phyloP scores from a whole-genome alignment of 2,888 invertebrate genomes.

The Chymomyza procnemis region DNA sequence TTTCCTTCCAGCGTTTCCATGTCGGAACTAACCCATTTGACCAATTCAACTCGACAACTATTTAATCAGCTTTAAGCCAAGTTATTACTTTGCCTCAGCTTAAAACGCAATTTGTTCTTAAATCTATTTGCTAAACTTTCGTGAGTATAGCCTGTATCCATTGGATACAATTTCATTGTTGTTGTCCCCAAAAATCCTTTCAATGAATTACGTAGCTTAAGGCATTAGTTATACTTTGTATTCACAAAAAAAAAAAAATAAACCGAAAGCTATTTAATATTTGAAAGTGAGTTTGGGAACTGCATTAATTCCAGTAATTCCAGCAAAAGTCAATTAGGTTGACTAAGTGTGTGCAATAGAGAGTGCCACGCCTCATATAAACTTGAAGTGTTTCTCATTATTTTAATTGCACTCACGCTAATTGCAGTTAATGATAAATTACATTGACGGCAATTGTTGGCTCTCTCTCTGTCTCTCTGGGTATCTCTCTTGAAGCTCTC shows the following conservation, averaged over 20 bases:
- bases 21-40: not conserved
- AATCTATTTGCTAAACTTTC: not conserved
- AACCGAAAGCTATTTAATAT: slow-evolving; percentile 23
- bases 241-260: not conserved
- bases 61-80: not conserved
- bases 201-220: slow-evolving; percentile 20
- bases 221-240: not conserved
- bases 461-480: no score
- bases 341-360: slow-evolving; percentile 2
- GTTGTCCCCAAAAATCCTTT: slow-evolving; percentile 14
- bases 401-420: slow-evolving; percentile 57
- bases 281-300: slow-evolving; percentile 4
- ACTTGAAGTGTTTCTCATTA: slow-evolving; percentile 26
- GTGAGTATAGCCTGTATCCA: not conserved
- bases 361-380: slow-evolving; percentile 1
- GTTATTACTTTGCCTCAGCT: not conserved
- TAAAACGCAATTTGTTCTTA: not conserved
- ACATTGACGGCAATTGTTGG: not conserved
- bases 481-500: no score
- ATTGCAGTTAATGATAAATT: slow-evolving; percentile 57
- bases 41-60: not conserved
- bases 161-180: not conserved
- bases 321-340: slow-evolving; percentile 1
- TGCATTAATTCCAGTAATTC: slow-evolving; percentile 12
- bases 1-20: not conserved